A percentile compares a stretch with the other conserved stretches of the same genome.
Evolutionary conservation across 2,888 invertebrate species (phyloP).

Genomic region (Lordiphosa andalusiaca): DNA sequence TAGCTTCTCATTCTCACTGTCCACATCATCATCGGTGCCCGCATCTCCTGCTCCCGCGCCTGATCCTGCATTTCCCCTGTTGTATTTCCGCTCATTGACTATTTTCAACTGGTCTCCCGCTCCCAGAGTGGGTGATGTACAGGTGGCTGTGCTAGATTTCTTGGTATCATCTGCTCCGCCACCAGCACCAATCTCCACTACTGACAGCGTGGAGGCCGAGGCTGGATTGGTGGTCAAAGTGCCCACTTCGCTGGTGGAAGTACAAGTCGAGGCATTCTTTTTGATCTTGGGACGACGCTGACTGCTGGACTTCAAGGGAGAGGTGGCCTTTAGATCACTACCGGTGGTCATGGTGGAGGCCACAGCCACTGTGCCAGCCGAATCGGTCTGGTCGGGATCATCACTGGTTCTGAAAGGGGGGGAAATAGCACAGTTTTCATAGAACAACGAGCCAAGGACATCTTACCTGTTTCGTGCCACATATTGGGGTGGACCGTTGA

Average conservation of each 20-base stretch:
- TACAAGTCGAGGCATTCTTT: slow-evolving; percentile 74
- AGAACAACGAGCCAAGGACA: too few relatives aligned
- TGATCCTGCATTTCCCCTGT: slow-evolving; percentile 45
- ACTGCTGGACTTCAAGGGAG: slow-evolving; percentile 77
- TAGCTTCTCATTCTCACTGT: slow-evolving; percentile 91
- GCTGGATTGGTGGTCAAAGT: slow-evolving; percentile 48
- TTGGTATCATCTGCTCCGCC: slow-evolving; percentile 41
- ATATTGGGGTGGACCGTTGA: slow-evolving; percentile 90
- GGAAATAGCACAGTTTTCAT: neutral
- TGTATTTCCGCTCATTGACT: slow-evolving; percentile 83
- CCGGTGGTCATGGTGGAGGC: slow-evolving; percentile 62
- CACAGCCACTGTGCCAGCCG: slow-evolving; percentile 34
- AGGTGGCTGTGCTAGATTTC: slow-evolving; percentile 30
- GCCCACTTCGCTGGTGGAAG: slow-evolving; percentile 66
- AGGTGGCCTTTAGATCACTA: slow-evolving; percentile 71
- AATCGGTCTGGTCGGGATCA: slow-evolving; percentile 36
- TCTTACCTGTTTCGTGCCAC: slow-evolving; percentile 64
- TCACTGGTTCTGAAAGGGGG: slow-evolving; percentile 37
- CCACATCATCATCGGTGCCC: slow-evolving; percentile 83
- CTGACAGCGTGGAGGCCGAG: slow-evolving; percentile 34
- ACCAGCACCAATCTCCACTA: slow-evolving; percentile 51
- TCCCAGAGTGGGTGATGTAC: slow-evolving; percentile 31
- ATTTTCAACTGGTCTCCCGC: slow-evolving; percentile 82
- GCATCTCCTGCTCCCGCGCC: too few relatives aligned
- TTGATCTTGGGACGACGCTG: slow-evolving; percentile 76